These are phyloP conservation scores for Chaetophractus vellerosus DNA, from an alignment of 2,797 vertebrate species.

Conservation along the genomic window DNA sequence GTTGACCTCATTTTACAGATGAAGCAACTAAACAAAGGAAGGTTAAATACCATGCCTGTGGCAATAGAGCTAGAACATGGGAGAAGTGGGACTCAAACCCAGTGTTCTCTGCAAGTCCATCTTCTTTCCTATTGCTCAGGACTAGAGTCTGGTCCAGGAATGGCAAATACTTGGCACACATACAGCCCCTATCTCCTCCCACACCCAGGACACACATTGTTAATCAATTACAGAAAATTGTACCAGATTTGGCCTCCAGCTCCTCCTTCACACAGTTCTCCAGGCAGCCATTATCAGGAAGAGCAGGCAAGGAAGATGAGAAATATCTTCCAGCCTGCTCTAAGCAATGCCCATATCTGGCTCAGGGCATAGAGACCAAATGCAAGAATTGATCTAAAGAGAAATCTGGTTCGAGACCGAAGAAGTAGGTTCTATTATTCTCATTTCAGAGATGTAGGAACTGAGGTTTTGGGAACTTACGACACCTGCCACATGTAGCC, in stretches of 20 bases:
- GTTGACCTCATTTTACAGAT: not conserved
- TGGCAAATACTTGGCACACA: not conserved
- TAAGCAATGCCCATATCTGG: not conserved
- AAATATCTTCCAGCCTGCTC: not conserved
- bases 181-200: no score
- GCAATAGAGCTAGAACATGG: not conserved
- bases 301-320: not conserved
- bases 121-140: not conserved
- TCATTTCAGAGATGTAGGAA: slow-evolving; percentile 29
- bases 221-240: not conserved
- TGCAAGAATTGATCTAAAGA: not conserved
- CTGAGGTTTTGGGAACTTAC: not conserved
- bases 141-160: not conserved
- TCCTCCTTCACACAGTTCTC: not conserved
- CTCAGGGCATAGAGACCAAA: not conserved
- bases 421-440: not conserved
- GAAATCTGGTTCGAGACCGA: not conserved
- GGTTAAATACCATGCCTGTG: not conserved
- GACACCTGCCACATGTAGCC: not conserved
- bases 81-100: not conserved
- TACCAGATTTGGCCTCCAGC: not conserved
- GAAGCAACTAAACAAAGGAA: not conserved
- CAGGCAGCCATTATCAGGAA: not conserved
- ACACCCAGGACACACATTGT: not conserved
- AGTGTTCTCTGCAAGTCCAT: not conserved